Evolutionary conservation across 2,888 invertebrate species (phyloP), one percentile per base, ranked within the genome.

Genomic region (Sesia bembeciformis): DNA sequence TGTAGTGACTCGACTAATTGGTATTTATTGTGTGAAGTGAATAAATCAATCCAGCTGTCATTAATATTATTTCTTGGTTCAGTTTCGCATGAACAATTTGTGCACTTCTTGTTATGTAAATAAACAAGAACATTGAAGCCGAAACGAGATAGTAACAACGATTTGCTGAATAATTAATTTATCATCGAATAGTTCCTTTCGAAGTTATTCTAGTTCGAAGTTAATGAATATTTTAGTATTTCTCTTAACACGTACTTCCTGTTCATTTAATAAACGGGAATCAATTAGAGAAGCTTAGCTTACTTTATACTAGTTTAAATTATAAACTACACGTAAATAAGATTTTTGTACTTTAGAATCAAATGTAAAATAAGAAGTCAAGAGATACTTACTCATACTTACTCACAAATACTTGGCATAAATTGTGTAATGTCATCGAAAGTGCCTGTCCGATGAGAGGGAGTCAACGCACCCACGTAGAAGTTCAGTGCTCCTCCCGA

Each of bases 381-480:
- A 23, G 23, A 23, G 23, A 23, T n/a, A n/a, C n/a, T n/a, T n/a
- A n/a, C n/a, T n/a, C n/a, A n/a, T n/a, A n/a, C n/a, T n/a, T 40
- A 53, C 49, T 49, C 50, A 54, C 52, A 42, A 43, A 68, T 63
- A 60, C 68, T 62, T 70, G 67, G 66, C 64, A 68, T 72, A 67
- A 62, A 71, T 70, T 70, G 66, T 69, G 68, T 66, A 70, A 72
- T 64, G 66, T 66, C 60, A 61, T 62, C 62, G 66, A 67, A 58
- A 65, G 64, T 64, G 63, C 58, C 60, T 46, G 46, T 46, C 46
- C 46, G 60, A 51, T 55, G 46, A 57, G 60, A 63, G 65, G 62
- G 69, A 78, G 84, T 84, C 86, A 84, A 72, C 78, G 86, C 73
- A 79, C 85, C 72, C 73, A 62, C 56, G 62, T 63, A 62, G 55